Conservation (phyloP, 1,140 invertebrate genomes). For the Ceratina calcarata region DNA sequence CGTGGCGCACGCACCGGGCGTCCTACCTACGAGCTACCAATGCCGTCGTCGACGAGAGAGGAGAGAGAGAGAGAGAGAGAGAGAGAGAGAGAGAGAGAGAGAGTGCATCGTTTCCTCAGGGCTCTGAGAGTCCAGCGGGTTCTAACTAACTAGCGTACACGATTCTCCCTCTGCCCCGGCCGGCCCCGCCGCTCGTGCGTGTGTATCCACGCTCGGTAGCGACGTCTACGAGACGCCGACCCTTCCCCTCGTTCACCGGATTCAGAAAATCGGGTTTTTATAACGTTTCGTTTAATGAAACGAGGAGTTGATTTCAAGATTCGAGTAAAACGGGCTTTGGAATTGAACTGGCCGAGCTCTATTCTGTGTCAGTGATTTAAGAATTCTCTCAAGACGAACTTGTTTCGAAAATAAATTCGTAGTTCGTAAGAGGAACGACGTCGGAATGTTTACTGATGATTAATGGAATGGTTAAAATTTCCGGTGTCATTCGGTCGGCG, state of each 20-base stretch:
- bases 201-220: constrained; percentile 49
- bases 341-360: too few species aligned
- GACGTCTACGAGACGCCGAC: constrained; percentile 44
- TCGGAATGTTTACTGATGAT: too few species aligned
- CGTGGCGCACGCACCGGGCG: constrained; percentile 44
- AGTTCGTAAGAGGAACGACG: too few species aligned
- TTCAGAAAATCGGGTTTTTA: too few species aligned
- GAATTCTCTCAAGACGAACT: too few species aligned
- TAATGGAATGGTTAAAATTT: too few species aligned
- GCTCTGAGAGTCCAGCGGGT: constrained; percentile 65
- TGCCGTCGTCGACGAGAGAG: constrained; percentile 48
- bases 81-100: background rate
- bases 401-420: too few species aligned
- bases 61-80: too few species aligned
- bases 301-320: too few species aligned
- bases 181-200: constrained; percentile 60
- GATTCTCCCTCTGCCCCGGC: constrained; percentile 55
- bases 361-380: too few species aligned
- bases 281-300: too few species aligned
- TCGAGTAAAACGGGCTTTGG: background rate
- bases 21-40: constrained; percentile 70
- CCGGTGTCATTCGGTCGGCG: background rate
- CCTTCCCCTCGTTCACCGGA: background rate
- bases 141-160: constrained; percentile 75
- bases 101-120: constrained; percentile 53